These are phyloP conservation scores for Onychostruthus taczanowskii DNA, from an alignment of 2,113 vertebrate species.

Conservation along the genomic window DNA sequence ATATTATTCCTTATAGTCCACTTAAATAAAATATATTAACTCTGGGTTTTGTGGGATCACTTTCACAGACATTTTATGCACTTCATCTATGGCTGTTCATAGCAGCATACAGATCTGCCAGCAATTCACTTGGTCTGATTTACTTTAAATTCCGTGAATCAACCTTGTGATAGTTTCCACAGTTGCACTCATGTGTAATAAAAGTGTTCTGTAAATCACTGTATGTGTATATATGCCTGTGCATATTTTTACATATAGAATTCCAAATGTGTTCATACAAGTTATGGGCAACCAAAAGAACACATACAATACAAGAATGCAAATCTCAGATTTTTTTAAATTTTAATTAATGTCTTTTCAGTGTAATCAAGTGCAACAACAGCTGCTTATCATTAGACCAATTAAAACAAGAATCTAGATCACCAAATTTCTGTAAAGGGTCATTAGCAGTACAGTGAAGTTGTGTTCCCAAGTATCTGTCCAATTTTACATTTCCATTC, in stretches of 20 bases:
- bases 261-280: background rate
- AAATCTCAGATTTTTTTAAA: background rate
- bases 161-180: background rate
- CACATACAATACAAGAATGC: background rate
- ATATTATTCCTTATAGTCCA: background rate
- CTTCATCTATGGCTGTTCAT: background rate
- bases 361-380: background rate
- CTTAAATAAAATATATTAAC: constrained; percentile 1
- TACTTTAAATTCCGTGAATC: constrained; percentile 30
- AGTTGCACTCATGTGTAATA: background rate
- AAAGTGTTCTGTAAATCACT: constrained; percentile 15
- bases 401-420: background rate
- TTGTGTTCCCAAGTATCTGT: background rate
- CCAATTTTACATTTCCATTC: background rate
- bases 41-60: background rate
- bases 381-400: background rate
- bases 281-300: background rate
- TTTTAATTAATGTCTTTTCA: background rate
- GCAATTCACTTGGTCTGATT: background rate
- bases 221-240: background rate
- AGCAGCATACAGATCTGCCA: background rate
- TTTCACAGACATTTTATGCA: background rate
- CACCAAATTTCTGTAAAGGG: background rate
- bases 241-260: background rate
- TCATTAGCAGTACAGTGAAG: background rate